Percentiles rank a stretch among this genome's conserved stretches.
These are phyloP conservation scores for Rousettus madagascariensis DNA, from an alignment of 2,797 vertebrate genomes.

Conservation along the genomic window DNA sequence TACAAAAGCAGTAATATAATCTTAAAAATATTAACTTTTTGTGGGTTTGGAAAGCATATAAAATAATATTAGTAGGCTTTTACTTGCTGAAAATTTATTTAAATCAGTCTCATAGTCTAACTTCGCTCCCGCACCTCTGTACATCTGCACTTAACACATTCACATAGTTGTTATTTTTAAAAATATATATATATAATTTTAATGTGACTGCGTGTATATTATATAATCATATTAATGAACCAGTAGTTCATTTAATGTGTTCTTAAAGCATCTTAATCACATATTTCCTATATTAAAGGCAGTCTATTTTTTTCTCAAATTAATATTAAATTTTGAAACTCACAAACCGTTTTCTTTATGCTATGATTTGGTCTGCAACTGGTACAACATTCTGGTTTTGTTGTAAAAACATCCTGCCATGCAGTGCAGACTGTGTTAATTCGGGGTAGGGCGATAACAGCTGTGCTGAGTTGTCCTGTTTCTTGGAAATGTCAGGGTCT, in stretches of 20 bases:
- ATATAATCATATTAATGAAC: not conserved
- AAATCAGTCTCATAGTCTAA: not conserved
- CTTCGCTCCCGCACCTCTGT: not conserved
- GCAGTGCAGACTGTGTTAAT: slow-evolving; percentile 30
- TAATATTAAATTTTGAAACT: not conserved
- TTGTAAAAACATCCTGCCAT: slow-evolving; percentile 28
- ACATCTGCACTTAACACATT: not conserved
- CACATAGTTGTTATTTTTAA: not conserved
- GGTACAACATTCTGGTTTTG: not conserved
- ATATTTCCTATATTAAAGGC: not conserved
- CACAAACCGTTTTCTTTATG: not conserved
- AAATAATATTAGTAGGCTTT: not conserved
- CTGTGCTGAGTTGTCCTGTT: not conserved
- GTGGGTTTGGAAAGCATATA: not conserved
- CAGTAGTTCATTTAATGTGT: not conserved
- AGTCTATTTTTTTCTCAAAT: not conserved
- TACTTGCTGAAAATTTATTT: slow-evolving; percentile 24
- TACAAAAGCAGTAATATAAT: not conserved
- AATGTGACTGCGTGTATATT: not conserved
- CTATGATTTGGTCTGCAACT: not conserved
- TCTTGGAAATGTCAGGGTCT: slow-evolving; percentile 58
- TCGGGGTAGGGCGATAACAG: not conserved
- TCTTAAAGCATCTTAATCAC: not conserved
- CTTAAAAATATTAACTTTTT: not conserved
- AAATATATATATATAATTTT: not conserved